Evolutionary conservation across 2,797 vertebrate genomes (phyloP).

Genomic region (Halcyon leucocephala): DNA sequence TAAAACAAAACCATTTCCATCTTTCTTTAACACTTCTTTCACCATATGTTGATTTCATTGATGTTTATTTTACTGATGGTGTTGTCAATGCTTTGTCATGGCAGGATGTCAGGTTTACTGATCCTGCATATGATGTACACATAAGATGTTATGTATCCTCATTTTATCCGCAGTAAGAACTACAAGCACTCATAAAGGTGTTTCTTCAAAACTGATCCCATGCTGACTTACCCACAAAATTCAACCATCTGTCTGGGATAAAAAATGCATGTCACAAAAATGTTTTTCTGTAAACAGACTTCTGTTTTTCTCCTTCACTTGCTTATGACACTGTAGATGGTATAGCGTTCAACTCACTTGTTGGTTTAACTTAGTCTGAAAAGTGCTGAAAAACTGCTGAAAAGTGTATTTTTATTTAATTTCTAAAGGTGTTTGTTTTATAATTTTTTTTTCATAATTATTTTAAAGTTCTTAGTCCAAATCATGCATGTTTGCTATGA

Average conservation of each 20-base stretch:
- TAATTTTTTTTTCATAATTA: neutral
- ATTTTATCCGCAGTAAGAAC: neutral
- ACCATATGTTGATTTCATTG: neutral
- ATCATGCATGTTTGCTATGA: neutral
- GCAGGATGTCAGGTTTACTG: neutral
- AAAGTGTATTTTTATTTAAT: neutral
- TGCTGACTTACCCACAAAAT: neutral
- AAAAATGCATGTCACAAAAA: neutral
- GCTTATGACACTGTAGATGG: neutral
- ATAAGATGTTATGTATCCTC: neutral
- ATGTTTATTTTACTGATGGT: neutral
- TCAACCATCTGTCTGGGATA: neutral
- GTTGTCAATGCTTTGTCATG: neutral
- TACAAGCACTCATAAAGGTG: neutral
- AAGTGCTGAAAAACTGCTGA: neutral
- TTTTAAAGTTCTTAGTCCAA: neutral
- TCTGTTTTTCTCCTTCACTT: neutral
- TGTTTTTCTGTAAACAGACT: neutral
- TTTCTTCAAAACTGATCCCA: neutral
- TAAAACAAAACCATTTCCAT: neutral
- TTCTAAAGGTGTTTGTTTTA: neutral
- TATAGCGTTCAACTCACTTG: neutral
- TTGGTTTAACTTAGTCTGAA: neutral
- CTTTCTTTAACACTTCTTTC: neutral
- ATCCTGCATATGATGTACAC: accelerated